Evolutionary conservation across 2,888 invertebrate species (phyloP).

Genomic region (Troides oblongomaculatus): DNA sequence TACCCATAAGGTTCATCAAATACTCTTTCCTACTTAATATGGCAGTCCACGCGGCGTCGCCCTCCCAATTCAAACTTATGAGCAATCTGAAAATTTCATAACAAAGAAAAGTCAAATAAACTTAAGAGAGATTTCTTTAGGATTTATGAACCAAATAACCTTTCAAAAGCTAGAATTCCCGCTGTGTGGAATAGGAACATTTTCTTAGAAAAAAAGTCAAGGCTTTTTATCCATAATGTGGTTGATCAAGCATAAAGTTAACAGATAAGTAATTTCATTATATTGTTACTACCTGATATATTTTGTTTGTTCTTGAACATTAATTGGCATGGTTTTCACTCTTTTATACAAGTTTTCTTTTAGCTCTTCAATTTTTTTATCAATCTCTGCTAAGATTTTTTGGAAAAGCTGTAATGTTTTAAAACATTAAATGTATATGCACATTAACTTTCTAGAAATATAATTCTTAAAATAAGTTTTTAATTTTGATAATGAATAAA

Average conservation of each 20-base stretch:
- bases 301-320: constrained; percentile 96
- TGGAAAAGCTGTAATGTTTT: constrained; percentile 84
- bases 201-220: too few relatives aligned
- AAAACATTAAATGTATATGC: neutral
- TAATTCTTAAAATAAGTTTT: too few relatives aligned
- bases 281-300: constrained; percentile 84
- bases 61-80: constrained; percentile 77
- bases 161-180: too few relatives aligned
- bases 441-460: too few relatives aligned
- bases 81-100: constrained; percentile 50
- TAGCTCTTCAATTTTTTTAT: constrained; percentile 90
- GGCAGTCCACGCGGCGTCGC: constrained; percentile 98
- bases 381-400: constrained; percentile 94
- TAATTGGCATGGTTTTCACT: constrained; percentile 93
- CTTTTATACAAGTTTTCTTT: constrained; percentile 89
- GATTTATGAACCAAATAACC: too few relatives aligned
- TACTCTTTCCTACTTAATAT: constrained; percentile 91
- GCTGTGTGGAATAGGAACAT: too few relatives aligned
- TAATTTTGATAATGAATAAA: neutral
- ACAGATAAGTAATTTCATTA: neutral
- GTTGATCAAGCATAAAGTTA: too few relatives aligned
- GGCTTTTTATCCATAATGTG: too few relatives aligned
- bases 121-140: neutral
- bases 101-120: neutral
- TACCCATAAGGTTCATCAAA: constrained; percentile 83